Conservation (phyloP, 2,797 vertebrate species). For the Rhinella marina region DNA sequence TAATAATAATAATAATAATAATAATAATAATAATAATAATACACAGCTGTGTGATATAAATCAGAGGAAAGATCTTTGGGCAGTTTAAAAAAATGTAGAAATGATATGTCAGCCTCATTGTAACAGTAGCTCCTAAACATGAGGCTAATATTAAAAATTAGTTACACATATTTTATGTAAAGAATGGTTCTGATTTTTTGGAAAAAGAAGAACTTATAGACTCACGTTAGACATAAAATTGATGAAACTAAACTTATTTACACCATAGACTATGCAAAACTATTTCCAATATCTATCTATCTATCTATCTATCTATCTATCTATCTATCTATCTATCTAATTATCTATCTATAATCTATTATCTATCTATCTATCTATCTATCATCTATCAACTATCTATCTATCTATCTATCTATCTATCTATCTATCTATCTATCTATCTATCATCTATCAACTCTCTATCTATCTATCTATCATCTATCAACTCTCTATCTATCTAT, state of each 20-base stretch:
- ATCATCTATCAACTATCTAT: neutral
- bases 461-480: neutral
- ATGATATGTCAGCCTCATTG: slow-evolving; percentile 38
- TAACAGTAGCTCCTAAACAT: neutral
- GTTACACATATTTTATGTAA: too few relatives aligned
- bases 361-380: neutral
- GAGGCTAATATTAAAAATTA: neutral
- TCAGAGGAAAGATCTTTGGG: neutral
- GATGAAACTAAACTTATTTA: too few relatives aligned
- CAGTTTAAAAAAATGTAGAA: neutral
- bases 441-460: too few relatives aligned
- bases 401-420: neutral
- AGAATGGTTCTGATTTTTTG: too few relatives aligned
- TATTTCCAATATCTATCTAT: neutral
- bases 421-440: neutral
- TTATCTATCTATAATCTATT: too few relatives aligned
- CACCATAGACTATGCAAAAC: neutral
- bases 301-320: neutral
- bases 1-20: neutral
- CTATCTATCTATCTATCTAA: too few relatives aligned
- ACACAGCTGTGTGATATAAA: neutral
- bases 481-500: neutral
- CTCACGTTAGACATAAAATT: too few relatives aligned
- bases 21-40: neutral
- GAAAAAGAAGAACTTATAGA: too few relatives aligned